Evolutionary conservation across 2,888 invertebrate species (phyloP).

Genomic region (Andrena fulva): DNA sequence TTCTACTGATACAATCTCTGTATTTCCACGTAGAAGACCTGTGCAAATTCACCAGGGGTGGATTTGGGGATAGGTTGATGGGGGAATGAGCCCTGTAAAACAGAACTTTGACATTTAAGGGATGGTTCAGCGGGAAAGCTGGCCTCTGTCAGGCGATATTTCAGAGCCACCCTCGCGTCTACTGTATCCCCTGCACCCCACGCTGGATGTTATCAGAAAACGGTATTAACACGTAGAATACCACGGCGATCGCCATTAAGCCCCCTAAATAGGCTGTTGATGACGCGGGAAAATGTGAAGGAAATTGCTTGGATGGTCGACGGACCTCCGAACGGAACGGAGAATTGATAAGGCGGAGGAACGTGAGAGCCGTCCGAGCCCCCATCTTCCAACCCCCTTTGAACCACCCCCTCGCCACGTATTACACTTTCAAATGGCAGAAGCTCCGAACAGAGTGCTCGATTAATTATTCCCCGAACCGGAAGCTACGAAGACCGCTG

Average conservation of each 20-base stretch:
- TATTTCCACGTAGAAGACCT: neutral
- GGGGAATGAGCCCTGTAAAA: neutral
- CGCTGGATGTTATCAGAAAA: slow-evolving; percentile 5
- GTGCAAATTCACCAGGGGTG: neutral
- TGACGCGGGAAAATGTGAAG: neutral
- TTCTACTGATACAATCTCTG: no score
- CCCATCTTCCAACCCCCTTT: slow-evolving; percentile 26
- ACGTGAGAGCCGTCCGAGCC: slow-evolving; percentile 13
- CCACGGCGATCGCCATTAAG: slow-evolving; percentile 17
- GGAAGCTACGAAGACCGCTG: slow-evolving; percentile 32
- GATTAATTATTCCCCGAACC: slow-evolving; percentile 63
- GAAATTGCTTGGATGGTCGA: slow-evolving; percentile 16
- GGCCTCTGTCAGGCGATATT: neutral
- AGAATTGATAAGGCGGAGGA: slow-evolving; percentile 1
- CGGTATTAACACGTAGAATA: neutral
- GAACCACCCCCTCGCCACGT: slow-evolving; percentile 13
- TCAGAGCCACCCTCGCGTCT: neutral
- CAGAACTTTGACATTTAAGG: slow-evolving; percentile 13
- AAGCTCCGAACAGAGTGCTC: slow-evolving; percentile 41
- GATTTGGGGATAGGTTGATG: neutral
- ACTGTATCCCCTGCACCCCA: neutral
- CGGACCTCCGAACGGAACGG: slow-evolving; percentile 5
- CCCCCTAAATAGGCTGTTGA: neutral
- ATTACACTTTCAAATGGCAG: slow-evolving; percentile 67
- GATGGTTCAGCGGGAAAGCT: neutral